Conservation (phyloP, 2,113 vertebrate genomes). For the Formicarius rufipectus region DNA sequence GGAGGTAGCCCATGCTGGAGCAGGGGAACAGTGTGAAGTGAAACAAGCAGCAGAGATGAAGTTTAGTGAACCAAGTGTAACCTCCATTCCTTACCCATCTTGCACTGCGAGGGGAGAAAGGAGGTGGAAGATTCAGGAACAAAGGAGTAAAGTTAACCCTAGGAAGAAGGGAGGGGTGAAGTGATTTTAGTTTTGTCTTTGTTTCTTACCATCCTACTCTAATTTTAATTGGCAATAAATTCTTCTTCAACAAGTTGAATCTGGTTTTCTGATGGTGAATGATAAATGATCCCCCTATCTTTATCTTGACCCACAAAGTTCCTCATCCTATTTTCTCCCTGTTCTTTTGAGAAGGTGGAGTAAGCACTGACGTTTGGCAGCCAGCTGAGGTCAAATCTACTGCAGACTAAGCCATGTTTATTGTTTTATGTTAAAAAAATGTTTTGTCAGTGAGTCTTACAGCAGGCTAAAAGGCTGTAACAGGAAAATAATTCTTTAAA, state of each 20-base stretch:
- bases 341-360: background rate
- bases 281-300: background rate
- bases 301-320: background rate
- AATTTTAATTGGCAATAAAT: constrained; percentile 1
- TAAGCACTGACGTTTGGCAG: background rate
- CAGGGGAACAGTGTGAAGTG: background rate
- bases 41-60: background rate
- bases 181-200: background rate
- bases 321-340: background rate
- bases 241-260: background rate
- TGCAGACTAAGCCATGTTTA: background rate
- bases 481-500: background rate
- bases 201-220: background rate
- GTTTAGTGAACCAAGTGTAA: background rate
- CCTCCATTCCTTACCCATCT: background rate
- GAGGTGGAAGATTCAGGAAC: background rate
- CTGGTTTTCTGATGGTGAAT: background rate
- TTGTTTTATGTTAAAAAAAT: background rate
- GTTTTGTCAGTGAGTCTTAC: background rate
- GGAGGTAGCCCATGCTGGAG: background rate
- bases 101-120: background rate
- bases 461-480: background rate
- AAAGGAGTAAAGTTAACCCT: background rate
- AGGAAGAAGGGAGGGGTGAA: background rate
- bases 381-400: background rate